phyloP scores from a whole-genome alignment of 2,113 vertebrate genomes.

The Manacus vitellinus region DNA sequence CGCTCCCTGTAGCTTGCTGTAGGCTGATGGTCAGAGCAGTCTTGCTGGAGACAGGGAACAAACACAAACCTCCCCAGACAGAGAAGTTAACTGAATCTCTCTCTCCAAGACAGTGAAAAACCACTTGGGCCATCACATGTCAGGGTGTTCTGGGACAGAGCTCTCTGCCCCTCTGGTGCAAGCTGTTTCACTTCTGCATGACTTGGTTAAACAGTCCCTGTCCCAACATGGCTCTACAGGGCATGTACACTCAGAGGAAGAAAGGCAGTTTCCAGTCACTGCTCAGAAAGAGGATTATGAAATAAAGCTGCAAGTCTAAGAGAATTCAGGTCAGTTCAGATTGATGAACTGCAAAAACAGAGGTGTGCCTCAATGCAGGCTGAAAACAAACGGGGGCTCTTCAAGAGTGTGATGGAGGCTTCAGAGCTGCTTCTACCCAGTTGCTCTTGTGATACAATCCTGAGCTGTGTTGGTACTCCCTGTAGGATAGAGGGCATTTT shows the following conservation, averaged over 20 bases:
- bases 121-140: background rate
- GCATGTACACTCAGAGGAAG: background rate
- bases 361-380: background rate
- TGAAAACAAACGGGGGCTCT: background rate
- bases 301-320: background rate
- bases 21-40: background rate
- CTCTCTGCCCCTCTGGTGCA: background rate
- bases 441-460: background rate
- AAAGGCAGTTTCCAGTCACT: background rate
- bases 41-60: background rate
- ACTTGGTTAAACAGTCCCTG: background rate
- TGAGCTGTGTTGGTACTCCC: background rate
- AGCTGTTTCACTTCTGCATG: background rate
- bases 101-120: background rate
- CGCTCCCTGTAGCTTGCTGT: background rate
- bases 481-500: background rate
- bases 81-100: background rate
- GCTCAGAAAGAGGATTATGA: background rate
- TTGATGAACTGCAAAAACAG: background rate
- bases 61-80: background rate
- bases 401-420: background rate
- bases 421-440: background rate
- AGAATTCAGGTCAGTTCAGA: background rate
- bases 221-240: background rate
- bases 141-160: background rate